These are phyloP conservation scores for Lordiphosa stackelbergi DNA, from an alignment of 1,140 invertebrate species.

Conservation along the genomic window DNA sequence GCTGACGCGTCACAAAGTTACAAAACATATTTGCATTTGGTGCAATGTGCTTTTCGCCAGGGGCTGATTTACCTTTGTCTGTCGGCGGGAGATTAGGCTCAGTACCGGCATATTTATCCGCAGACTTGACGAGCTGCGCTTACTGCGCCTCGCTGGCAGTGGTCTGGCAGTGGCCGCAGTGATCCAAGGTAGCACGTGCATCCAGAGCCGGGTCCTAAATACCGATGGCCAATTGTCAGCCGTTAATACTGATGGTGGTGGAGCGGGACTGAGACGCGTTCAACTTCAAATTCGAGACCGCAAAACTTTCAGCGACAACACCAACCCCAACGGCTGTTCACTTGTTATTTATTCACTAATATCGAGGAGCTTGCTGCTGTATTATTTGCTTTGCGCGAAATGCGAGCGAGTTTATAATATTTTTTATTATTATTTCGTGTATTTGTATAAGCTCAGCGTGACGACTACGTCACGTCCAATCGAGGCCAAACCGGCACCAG, in stretches of 20 bases:
- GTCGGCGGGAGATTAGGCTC: conserved; percentile 32
- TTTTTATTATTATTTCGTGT: conserved; percentile 7
- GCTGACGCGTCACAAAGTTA: too few species aligned
- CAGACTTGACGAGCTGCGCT: conserved; percentile 1
- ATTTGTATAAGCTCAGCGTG: conserved; percentile 4
- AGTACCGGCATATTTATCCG: conserved; percentile 47
- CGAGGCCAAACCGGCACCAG: conserved; percentile 1
- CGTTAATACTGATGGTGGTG: too few species aligned
- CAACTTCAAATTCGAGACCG: too few species aligned
- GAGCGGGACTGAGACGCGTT: too few species aligned
- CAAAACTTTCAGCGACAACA: too few species aligned
- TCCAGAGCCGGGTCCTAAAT: neutral
- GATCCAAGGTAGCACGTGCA: conserved; percentile 24
- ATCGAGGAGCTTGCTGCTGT: too few species aligned
- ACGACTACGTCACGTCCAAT: conserved; percentile 9
- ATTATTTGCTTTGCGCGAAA: too few species aligned
- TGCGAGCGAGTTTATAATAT: neutral
- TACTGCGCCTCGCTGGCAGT: conserved; percentile 24
- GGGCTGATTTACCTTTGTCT: conserved; percentile 32
- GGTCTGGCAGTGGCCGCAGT: conserved; percentile 6
- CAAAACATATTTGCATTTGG: neutral
- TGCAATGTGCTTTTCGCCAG: too few species aligned
- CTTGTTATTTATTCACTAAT: too few species aligned
- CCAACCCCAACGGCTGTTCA: too few species aligned
- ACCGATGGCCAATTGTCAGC: too few species aligned